Conservation (phyloP, 2,113 vertebrate genomes). For the Theristicus caerulescens region DNA sequence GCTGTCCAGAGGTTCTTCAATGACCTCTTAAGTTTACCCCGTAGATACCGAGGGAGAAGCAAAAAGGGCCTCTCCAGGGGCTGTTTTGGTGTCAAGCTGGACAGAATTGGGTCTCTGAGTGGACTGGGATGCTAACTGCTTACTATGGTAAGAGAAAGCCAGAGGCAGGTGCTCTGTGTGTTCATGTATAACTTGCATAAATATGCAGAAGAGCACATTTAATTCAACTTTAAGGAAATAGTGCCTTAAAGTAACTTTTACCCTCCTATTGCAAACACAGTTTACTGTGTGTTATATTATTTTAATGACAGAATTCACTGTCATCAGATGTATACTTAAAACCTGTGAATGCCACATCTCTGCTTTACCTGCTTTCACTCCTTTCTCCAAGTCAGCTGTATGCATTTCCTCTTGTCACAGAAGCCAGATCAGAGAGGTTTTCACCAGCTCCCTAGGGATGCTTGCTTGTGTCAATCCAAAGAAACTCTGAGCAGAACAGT, state of each 20-base stretch:
- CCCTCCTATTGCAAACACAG: not conserved
- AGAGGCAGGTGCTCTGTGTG: not conserved
- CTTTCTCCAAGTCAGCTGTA: not conserved
- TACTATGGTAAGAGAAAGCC: not conserved
- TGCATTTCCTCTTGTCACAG: not conserved
- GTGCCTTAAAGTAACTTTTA: not conserved
- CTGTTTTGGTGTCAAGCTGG: constrained; percentile 72
- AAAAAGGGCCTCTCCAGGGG: constrained; percentile 60
- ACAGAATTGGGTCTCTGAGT: constrained; percentile 73
- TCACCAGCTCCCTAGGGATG: not conserved
- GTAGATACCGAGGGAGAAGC: constrained; percentile 4
- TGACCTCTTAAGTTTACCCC: not conserved
- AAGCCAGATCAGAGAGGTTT: not conserved
- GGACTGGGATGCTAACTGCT: constrained; percentile 64
- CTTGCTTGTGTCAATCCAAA: not conserved
- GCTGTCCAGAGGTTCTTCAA: constrained; percentile 26
- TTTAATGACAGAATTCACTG: not conserved
- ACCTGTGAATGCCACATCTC: not conserved
- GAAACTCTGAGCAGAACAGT: not conserved
- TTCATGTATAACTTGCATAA: not conserved
- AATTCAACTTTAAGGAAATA: not conserved
- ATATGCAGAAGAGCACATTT: not conserved
- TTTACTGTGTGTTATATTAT: not conserved
- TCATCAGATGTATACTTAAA: not conserved
- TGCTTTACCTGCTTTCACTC: not conserved